Evolutionary conservation across 2,888 invertebrate species (phyloP).

Genomic region (Lissocephala sabroskyi): DNA sequence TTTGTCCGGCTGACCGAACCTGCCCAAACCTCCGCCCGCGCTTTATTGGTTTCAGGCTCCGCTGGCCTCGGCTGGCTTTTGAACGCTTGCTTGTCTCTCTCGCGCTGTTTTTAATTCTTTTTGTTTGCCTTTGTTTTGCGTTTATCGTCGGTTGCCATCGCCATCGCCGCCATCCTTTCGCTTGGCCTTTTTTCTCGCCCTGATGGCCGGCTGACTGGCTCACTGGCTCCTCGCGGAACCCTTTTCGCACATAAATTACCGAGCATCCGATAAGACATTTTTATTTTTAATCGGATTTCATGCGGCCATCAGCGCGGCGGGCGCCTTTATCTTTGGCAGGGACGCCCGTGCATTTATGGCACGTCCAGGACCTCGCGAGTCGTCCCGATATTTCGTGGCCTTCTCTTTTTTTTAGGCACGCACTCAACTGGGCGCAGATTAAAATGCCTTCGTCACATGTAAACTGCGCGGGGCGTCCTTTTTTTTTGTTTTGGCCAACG

Average conservation of each 20-base stretch:
- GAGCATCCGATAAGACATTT: constrained; percentile 67
- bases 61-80: constrained; percentile 32
- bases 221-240: constrained; percentile 41
- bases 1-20: constrained; percentile 16
- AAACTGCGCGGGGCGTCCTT: constrained; percentile 15
- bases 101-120: constrained; percentile 15
- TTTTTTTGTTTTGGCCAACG: constrained; percentile 21
- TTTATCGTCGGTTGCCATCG: constrained; percentile 62
- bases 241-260: constrained; percentile 69
- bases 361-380: constrained; percentile 29
- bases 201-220: neutral
- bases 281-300: constrained; percentile 69
- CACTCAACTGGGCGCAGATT: constrained; percentile 34
- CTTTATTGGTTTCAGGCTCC: constrained; percentile 58
- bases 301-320: constrained; percentile 55
- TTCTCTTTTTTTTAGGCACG: constrained; percentile 11
- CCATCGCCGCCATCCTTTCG: constrained; percentile 41
- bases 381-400: constrained; percentile 17
- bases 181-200: constrained; percentile 12
- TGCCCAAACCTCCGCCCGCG: constrained; percentile 27
- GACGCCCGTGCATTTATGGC: constrained; percentile 55
- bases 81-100: constrained; percentile 2
- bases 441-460: constrained; percentile 45
- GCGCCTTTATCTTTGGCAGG: constrained; percentile 27
- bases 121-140: constrained; percentile 58